These are phyloP conservation scores for Latrodectus hesperus DNA, from an alignment of 2,888 invertebrate species.

Conservation along the genomic window DNA sequence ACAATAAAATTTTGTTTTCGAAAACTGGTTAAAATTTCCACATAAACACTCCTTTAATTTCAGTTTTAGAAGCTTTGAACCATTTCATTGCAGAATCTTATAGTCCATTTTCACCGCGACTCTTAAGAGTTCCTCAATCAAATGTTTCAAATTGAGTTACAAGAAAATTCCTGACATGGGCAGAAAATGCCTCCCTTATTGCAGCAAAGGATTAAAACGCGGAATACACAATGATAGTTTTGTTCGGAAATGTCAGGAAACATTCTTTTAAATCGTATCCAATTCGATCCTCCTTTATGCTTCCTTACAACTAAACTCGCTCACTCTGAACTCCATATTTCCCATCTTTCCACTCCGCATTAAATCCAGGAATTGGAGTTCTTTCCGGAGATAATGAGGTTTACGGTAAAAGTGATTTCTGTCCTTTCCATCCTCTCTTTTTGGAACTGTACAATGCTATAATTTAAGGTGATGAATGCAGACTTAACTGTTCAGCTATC, in stretches of 20 bases:
- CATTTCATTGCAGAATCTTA: too few species aligned
- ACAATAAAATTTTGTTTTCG: too few species aligned
- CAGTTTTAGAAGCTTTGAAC: too few species aligned
- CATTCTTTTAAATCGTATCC: constrained; percentile 31
- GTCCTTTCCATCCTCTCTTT: constrained; percentile 16
- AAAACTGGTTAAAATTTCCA: too few species aligned
- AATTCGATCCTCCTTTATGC: background rate
- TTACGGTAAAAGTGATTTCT: constrained; percentile 46
- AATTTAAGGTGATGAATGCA: constrained; percentile 43
- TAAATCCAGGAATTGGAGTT: constrained; percentile 5
- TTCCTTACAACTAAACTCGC: background rate
- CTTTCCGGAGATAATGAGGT: constrained; percentile 37
- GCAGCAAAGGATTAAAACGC: constrained; percentile 17
- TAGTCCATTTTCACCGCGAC: too few species aligned
- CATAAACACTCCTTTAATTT: too few species aligned
- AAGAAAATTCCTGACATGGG: constrained; percentile 9
- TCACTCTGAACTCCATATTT: constrained; percentile 4
- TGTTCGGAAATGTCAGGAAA: constrained; percentile 13
- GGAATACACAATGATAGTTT: background rate
- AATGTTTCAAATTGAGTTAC: constrained; percentile 19
- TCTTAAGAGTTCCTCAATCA: background rate
- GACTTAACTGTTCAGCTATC: constrained; percentile 17
- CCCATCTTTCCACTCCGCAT: constrained; percentile 31
- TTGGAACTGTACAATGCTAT: constrained; percentile 37
- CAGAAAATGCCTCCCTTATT: constrained; percentile 7